Percentiles rank a stretch among this genome's conserved stretches.
phyloP scores from a whole-genome alignment of 2,888 invertebrate genomes.

The Protodeltote pygarga region DNA sequence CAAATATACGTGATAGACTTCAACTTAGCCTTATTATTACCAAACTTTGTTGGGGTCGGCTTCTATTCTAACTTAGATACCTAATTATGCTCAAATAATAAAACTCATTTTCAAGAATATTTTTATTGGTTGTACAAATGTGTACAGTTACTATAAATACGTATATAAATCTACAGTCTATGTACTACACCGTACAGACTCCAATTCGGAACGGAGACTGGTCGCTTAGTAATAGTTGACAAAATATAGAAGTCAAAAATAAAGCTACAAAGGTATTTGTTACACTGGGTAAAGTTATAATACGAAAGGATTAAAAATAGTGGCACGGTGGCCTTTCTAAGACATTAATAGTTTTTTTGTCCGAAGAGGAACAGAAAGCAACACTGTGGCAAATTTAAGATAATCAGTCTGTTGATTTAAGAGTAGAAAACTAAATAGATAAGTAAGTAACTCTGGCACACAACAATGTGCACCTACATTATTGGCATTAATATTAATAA shows the following conservation, averaged over 20 bases:
- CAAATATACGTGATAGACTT: too few relatives aligned
- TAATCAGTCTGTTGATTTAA: too few relatives aligned
- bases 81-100: slow-evolving; percentile 1
- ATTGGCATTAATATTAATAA: too few relatives aligned
- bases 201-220: slow-evolving; percentile 36
- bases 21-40: too few relatives aligned
- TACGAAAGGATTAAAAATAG: slow-evolving; percentile 34
- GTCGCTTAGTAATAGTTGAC: slow-evolving; percentile 26
- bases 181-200: slow-evolving; percentile 36
- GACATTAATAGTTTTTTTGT: background rate
- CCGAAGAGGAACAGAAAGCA: slow-evolving; percentile 17
- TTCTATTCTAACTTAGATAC: too few relatives aligned
- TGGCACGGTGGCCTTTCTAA: slow-evolving; percentile 16
- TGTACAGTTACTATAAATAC: slow-evolving; percentile 43
- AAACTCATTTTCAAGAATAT: slow-evolving; percentile 14
- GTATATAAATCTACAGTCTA: slow-evolving; percentile 41
- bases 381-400: slow-evolving; percentile 10
- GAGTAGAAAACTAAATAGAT: too few relatives aligned
- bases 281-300: slow-evolving; percentile 36
- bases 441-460: too few relatives aligned
- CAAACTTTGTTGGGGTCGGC: too few relatives aligned
- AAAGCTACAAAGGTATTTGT: slow-evolving; percentile 40
- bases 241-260: slow-evolving; percentile 42
- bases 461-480: too few relatives aligned
- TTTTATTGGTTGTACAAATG: slow-evolving; percentile 42